Base-by-base conservation (phyloP, 2,888 invertebrate genomes). In the Glyphotaelius pellucidus region DNA sequence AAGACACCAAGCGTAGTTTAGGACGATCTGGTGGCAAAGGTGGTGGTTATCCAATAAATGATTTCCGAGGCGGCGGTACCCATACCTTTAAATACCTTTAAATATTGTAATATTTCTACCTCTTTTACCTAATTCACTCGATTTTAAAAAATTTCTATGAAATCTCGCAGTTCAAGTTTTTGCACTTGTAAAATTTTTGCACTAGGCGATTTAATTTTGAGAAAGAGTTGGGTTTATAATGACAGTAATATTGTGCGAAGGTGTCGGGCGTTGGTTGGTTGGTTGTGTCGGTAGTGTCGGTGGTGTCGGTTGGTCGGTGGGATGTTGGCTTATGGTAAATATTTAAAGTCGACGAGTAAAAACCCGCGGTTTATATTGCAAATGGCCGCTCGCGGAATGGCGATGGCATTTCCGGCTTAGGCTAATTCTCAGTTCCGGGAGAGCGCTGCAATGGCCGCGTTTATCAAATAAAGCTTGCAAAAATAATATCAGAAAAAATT, bases 381-480 rank as follows among this genome's bases (percentile, higher is more conserved):
- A 89, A 89, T 89, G 88, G 88, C 87, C 87, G 87, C 67, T 14
- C 15, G 35, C 52, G 87, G 47, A 87, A 87, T 87, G 47, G 88
- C 88, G 88, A 89, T 89, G 88, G 88, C 88, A 89, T 89, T 89
- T 89, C 88, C 88, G 88, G 88, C 38, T 79, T 79, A 25, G 35
- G 88, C 88, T 35, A 80, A 89, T 89, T 89, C 88, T 79, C 88
- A 80, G 88, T 89, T 89, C 88, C 88, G 88, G 88, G 88, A 89
- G 88, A 89, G 35, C 79, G 88, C 88, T 89, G 88, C 67, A 52
- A 11, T 9, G 35, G n/a, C 88, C 35, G 14, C 79, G 67, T 89
- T 87, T 11, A 35, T 79, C 7, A 89, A 35, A n/a, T 11, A 11
- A 42, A 42, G 35, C 86, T 42, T 81, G 25, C 25, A 25, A 67